Conservation (phyloP, 2,888 invertebrate species). For the Zaprionus obscuricornis region DNA sequence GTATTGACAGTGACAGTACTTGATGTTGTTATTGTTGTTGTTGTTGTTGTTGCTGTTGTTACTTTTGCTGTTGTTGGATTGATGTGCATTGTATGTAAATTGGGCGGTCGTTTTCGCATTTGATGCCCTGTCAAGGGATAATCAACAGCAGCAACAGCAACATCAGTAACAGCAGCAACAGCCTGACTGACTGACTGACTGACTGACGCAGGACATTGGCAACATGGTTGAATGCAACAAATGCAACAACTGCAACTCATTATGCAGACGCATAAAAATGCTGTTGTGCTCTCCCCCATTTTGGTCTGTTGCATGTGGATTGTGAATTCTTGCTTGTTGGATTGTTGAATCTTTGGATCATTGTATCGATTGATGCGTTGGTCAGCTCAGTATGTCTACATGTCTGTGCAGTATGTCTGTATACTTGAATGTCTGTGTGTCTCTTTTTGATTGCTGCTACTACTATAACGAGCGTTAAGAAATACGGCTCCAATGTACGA, state of each 20-base stretch:
- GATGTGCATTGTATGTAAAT: constrained; percentile 82
- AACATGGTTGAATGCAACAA: constrained; percentile 24
- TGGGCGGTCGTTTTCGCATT: constrained; percentile 80
- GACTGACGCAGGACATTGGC: constrained; percentile 43
- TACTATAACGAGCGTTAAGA: constrained; percentile 68
- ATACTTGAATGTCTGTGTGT: constrained; percentile 30
- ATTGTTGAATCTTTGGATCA: constrained; percentile 8
- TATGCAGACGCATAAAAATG: constrained; percentile 76
- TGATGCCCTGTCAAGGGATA: constrained; percentile 80
- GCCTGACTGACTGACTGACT: neutral
- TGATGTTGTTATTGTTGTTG: constrained; percentile 32
- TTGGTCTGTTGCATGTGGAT: constrained; percentile 5
- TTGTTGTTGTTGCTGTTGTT: constrained; percentile 46
- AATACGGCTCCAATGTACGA: constrained; percentile 65
- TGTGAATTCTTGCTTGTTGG: neutral
- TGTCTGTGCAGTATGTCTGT: no score
- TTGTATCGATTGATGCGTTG: constrained; percentile 44
- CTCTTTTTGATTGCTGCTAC: constrained; percentile 34
- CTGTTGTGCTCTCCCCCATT: constrained; percentile 24
- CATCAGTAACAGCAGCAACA: constrained; percentile 26
- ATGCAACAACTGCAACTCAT: constrained; percentile 68
- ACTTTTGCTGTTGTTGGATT: constrained; percentile 64
- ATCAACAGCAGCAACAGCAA: constrained; percentile 60
- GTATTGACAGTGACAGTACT: constrained; percentile 66
- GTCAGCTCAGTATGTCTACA: no score